Evolutionary conservation across 2,888 invertebrate species (phyloP).

Genomic region (Epistrophe eligans): DNA sequence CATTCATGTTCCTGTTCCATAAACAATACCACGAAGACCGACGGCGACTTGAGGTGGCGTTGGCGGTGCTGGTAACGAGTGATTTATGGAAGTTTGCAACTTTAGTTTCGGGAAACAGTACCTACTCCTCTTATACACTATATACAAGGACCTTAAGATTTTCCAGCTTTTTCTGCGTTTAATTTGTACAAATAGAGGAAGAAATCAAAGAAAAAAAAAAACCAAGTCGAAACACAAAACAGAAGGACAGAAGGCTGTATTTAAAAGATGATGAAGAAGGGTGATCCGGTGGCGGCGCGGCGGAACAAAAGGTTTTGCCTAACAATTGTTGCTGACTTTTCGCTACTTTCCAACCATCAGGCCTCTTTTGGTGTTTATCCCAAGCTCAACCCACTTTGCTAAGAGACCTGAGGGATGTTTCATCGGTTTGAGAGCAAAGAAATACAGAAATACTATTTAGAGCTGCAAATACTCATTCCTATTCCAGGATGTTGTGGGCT

Average conservation of each 20-base stretch:
- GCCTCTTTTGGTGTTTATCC: slow-evolving; percentile 66
- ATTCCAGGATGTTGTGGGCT: slow-evolving; percentile 46
- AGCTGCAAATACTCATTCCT: slow-evolving; percentile 53
- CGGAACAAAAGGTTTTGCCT: slow-evolving; percentile 53
- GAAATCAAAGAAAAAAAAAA: neutral
- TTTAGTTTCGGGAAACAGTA: slow-evolving; percentile 57
- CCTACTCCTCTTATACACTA: no score
- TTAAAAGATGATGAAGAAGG: slow-evolving; percentile 38
- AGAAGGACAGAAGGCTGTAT: slow-evolving; percentile 31
- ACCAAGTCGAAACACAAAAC: slow-evolving; percentile 38
- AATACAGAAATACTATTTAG: slow-evolving; percentile 43
- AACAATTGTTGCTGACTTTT: slow-evolving; percentile 74
- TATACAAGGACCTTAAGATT: slow-evolving; percentile 55
- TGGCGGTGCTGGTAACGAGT: slow-evolving; percentile 25
- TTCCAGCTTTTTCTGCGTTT: slow-evolving; percentile 52
- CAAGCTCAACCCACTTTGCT: neutral
- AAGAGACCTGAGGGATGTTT: slow-evolving; percentile 8
- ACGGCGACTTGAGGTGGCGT: slow-evolving; percentile 2
- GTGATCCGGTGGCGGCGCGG: no score
- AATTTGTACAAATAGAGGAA: slow-evolving; percentile 58
- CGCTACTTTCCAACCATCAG: slow-evolving; percentile 26
- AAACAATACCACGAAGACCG: slow-evolving; percentile 52
- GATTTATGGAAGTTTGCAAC: slow-evolving; percentile 72
- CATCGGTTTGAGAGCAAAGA: slow-evolving; percentile 32
- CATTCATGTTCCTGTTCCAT: slow-evolving; percentile 59